Conservation (phyloP, 2,888 invertebrate species). For the Trichogramma evanescens region DNA sequence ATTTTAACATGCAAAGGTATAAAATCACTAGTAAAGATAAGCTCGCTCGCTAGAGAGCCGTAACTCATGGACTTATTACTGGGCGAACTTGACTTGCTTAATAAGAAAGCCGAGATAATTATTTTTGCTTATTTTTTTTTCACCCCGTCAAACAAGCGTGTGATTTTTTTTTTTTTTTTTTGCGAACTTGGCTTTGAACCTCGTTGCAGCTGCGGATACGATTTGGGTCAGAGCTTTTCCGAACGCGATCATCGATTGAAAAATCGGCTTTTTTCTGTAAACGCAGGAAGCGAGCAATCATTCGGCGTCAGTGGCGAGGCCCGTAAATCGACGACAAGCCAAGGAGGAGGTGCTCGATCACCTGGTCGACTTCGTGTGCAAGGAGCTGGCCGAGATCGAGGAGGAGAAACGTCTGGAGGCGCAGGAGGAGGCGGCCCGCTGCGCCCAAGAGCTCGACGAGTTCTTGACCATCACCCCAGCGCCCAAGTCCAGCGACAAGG, state of each 20-base stretch:
- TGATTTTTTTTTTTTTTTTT: too few relatives aligned
- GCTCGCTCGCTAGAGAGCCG: too few relatives aligned
- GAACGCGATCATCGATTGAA: too few relatives aligned
- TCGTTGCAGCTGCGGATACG: too few relatives aligned
- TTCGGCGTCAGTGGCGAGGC: constrained; percentile 2
- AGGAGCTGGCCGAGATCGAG: constrained; percentile 31
- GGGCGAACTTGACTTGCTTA: too few relatives aligned
- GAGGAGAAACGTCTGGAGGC: constrained; percentile 19
- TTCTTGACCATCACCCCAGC: constrained; percentile 34
- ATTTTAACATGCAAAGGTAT: constrained; percentile 9
- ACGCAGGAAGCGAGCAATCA: constrained; percentile 26
- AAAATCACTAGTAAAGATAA: neutral
- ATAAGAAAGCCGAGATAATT: too few relatives aligned
- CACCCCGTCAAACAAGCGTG: too few relatives aligned
- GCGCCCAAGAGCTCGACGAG: constrained; percentile 28
- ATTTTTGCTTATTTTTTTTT: too few relatives aligned
- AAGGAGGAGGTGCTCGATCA: constrained; percentile 35
- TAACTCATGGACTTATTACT: too few relatives aligned
- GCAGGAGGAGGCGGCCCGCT: constrained; percentile 22
- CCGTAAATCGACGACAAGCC: constrained; percentile 19
- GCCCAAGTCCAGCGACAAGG: constrained; percentile 21
- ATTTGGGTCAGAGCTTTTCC: too few relatives aligned
- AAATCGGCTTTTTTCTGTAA: neutral
- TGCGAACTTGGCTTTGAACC: too few relatives aligned
- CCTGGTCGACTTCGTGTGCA: constrained; percentile 34